phyloP scores from a whole-genome alignment of 1,140 invertebrate species.

The Cheumatopsyche charites region DNA sequence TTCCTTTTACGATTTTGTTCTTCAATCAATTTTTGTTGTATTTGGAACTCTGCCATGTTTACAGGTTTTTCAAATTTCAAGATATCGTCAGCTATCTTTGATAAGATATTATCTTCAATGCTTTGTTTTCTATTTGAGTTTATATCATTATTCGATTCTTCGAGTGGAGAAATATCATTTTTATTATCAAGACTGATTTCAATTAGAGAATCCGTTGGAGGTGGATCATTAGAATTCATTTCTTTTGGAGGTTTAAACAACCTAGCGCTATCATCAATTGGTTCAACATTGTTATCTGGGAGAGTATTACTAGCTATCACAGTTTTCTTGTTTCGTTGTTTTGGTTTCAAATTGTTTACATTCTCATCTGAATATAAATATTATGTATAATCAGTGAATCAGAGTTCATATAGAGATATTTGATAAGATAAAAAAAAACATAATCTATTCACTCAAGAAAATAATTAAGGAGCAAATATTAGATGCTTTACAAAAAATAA shows the following conservation, averaged over 20 bases:
- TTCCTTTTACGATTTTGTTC: constrained; percentile 78
- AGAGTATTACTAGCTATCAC: constrained; percentile 9
- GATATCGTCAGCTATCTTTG: constrained; percentile 53
- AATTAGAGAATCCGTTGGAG: background rate
- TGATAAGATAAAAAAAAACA: too few species aligned
- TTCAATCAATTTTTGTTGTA: constrained; percentile 74
- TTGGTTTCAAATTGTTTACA: background rate
- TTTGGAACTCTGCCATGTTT: constrained; percentile 69
- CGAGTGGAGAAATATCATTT: constrained; percentile 14
- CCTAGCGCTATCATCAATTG: constrained; percentile 37
- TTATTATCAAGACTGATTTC: constrained; percentile 12
- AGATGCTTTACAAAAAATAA: too few species aligned
- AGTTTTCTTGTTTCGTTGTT: background rate
- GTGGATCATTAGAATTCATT: background rate
- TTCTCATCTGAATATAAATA: constrained; percentile 15
- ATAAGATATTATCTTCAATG: constrained; percentile 52
- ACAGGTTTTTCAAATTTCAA: constrained; percentile 53
- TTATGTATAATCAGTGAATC: background rate
- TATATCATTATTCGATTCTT: constrained; percentile 41
- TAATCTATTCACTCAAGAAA: too few species aligned
- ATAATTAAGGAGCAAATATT: too few species aligned
- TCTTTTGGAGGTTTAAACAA: constrained; percentile 25
- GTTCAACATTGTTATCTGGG: constrained; percentile 23
- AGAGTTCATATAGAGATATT: too few species aligned
- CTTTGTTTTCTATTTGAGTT: constrained; percentile 1